Conservation (phyloP, 2,888 invertebrate genomes). For the Rotaria magnacalcarata region DNA sequence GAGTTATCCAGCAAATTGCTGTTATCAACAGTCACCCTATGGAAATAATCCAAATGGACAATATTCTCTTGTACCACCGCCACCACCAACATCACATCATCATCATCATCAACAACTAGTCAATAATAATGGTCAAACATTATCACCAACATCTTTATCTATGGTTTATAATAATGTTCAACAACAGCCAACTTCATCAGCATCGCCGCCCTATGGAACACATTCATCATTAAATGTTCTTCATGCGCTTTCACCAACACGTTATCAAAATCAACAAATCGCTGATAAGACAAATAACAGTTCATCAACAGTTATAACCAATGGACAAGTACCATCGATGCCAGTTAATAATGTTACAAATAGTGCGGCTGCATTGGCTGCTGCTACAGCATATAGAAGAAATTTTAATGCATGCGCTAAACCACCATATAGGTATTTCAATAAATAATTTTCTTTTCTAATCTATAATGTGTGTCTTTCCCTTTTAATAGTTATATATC, state of each 20-base stretch:
- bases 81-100: neutral
- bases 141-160: slow-evolving; percentile 21
- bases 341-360: slow-evolving; percentile 23
- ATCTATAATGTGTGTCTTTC: neutral
- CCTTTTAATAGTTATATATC: neutral
- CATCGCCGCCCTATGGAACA: slow-evolving; percentile 11
- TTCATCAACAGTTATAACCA: neutral
- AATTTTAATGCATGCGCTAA: slow-evolving; percentile 33
- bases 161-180: neutral
- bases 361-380: slow-evolving; percentile 21
- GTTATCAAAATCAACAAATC: slow-evolving; percentile 27
- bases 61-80: neutral
- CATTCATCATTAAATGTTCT: slow-evolving; percentile 18
- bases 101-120: neutral
- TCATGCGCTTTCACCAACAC: slow-evolving; percentile 31
- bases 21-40: slow-evolving; percentile 10
- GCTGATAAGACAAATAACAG: slow-evolving; percentile 7
- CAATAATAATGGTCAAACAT: slow-evolving; percentile 1
- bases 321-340: slow-evolving; percentile 3
- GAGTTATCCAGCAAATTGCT: slow-evolving; percentile 27
- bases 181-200: neutral
- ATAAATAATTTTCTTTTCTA: too few species aligned
- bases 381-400: slow-evolving; percentile 19
- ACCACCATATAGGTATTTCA: slow-evolving; percentile 20
- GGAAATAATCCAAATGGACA: neutral